Base-by-base conservation (phyloP, 2,888 invertebrate genomes). In the Phengaris alcon region DNA sequence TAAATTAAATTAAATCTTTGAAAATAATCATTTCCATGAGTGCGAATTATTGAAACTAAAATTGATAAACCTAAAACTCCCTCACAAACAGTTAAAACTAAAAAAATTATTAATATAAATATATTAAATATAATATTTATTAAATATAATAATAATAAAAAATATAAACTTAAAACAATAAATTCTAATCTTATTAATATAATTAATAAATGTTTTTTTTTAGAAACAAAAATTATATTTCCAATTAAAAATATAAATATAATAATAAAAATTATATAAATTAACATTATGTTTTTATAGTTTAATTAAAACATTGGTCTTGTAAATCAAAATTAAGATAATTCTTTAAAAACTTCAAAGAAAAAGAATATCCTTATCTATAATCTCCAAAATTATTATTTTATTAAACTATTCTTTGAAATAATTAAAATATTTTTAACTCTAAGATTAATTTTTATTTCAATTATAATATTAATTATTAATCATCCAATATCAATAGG, bases 361-460 rank as follows among this genome's bases (percentile, higher is more conserved):
- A 93, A 94, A 93, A 93, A 93, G 88, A 87, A 83, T 76, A 9
- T 87, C 88, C 91, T 90, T 93, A 92, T 94, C 94, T 84, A 94
- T 95, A 95, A 95, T 95, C 93, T 94, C 95, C 95, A 95, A 95
- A 95, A 95, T 95, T 95, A 95, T 94, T 92, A 95, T 95, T 95
- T 95, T 88, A 79, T 82, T 88, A 95, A 95, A 95, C 94, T 95
- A 95, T 88, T 93, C 93, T 91, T 93, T 95, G 94, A 89, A 76
- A 85, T 86, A 80, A 81, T 81, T 80, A 89, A 88, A 88, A 81
- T 91, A 82, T 83, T 88, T 82, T 81, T 92, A 77, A 85, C 90
- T 52, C 80, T 85, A 80, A 83, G 88, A 83, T 83, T 93, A 81
- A 87, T 92, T 80, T 81, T 89, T 75, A 69, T 85, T 72, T 84